These are phyloP conservation scores for Galago senegalensis DNA, from an alignment of 2,797 vertebrate species.

Conservation along the genomic window DNA sequence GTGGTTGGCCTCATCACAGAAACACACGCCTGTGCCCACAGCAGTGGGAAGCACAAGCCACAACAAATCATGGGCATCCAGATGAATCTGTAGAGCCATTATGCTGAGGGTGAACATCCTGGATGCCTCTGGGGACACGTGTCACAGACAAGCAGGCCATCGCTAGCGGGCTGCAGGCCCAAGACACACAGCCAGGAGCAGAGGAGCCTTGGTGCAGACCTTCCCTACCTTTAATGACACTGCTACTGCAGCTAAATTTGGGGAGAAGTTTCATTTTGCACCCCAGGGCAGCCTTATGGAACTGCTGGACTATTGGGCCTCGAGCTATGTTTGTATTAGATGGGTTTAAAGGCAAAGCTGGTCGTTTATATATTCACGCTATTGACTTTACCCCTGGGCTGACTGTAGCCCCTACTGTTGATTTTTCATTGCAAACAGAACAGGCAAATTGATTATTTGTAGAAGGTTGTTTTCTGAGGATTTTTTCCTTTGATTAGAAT, in stretches of 20 bases:
- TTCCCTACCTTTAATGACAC: background rate
- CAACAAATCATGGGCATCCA: background rate
- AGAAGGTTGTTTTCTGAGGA: background rate
- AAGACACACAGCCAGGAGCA: background rate
- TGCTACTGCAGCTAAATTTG: background rate
- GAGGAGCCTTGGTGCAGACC: background rate
- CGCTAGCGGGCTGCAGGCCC: too few species aligned
- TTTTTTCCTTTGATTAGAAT: background rate
- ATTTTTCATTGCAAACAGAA: background rate
- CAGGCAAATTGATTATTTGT: background rate
- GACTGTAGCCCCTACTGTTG: background rate
- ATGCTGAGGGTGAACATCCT: background rate
- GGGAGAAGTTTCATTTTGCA: background rate
- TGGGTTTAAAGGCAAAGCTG: background rate
- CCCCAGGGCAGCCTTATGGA: background rate
- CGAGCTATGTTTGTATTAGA: background rate
- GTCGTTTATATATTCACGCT: background rate
- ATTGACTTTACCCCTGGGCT: background rate
- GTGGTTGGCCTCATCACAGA: background rate
- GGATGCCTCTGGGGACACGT: background rate
- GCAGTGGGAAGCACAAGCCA: background rate
- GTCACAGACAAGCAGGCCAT: background rate
- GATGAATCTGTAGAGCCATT: background rate
- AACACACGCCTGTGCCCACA: too few species aligned
- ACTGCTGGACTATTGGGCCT: background rate